These are phyloP conservation scores for Apodemia duryi DNA, from an alignment of 2,888 invertebrate species.

Conservation along the genomic window DNA sequence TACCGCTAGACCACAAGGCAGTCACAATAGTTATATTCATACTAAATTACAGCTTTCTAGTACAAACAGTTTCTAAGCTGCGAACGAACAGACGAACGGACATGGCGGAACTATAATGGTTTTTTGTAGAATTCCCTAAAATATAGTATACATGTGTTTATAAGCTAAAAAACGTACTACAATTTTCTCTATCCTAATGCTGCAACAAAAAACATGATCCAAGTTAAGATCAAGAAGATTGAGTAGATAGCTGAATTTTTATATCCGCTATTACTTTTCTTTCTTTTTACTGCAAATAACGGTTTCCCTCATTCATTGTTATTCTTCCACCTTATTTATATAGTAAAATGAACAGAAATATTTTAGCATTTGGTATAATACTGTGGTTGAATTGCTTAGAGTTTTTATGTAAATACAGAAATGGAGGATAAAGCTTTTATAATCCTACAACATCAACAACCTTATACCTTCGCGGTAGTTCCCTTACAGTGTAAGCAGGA, in stretches of 20 bases:
- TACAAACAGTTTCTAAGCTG: too few species aligned
- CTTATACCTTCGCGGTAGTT: too few species aligned
- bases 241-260: conserved; percentile 6
- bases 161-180: not conserved
- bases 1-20: too few species aligned
- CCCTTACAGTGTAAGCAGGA: too few species aligned
- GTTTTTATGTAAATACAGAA: not conserved
- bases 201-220: not conserved
- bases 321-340: conserved; percentile 11
- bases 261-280: conserved; percentile 14
- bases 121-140: too few species aligned
- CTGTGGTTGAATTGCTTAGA: not conserved
- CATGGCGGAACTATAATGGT: too few species aligned
- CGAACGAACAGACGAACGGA: too few species aligned
- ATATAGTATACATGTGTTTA: too few species aligned
- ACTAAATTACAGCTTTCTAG: too few species aligned
- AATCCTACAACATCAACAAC: too few species aligned
- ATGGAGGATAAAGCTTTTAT: not conserved
- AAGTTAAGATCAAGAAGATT: conserved; percentile 11
- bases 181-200: not conserved
- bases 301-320: conserved; percentile 10
- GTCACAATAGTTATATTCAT: too few species aligned
- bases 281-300: conserved; percentile 15
- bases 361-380: not conserved
- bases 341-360: conserved; percentile 8